Base-by-base conservation (phyloP, 2,113 vertebrate species). In the Rhombomys opimus region DNA sequence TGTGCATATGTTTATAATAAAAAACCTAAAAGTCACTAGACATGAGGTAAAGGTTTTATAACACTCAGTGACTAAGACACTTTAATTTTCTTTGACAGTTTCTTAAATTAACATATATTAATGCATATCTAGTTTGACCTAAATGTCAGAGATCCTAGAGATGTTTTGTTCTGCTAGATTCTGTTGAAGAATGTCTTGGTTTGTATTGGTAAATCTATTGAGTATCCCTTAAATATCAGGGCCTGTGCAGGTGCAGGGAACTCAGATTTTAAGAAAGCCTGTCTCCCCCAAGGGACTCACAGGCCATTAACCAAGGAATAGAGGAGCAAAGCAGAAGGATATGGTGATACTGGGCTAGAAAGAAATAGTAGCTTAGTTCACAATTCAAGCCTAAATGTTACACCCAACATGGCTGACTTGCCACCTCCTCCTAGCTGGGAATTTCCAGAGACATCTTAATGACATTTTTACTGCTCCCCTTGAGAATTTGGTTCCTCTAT, bases 51-150 rank as follows among this genome's bases (percentile, higher is more conserved):
- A 59, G 30, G 46, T 94, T 92, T 95, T 92, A 65, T 68, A 89
- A 70, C 15, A 18, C 30, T 70, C 86, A 52, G 25, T 23, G 35
- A 61, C 27, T n/a, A 93, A 38, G 13, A n/a, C 38, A 54, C 11
- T 91, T 75, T 89, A 77, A 68, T 38, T 77, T 35, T 27, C 50
- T 91, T 73, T 46, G 70, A 54, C 2, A n/a, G 11, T 50, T 90
- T 23, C 75, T 94, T 95, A 87, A 96, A 52, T 84, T 27, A 90
- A 93, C 27, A 73, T 54, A 87, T 1, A 50, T 57, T 65, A 90
- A 86, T 35, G 59, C 1, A 15, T 12, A 30, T 13, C n/a, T 17
- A 68, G 46, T 85, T 14, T 89, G 70, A 90, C 61, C 61, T 18
- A 17, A 38, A 90, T 89, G 32, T 81, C 50, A 86, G 77, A 35